Evolutionary conservation across 2,797 vertebrate species (phyloP).

Genomic region (Crocidura indochinensis): DNA sequence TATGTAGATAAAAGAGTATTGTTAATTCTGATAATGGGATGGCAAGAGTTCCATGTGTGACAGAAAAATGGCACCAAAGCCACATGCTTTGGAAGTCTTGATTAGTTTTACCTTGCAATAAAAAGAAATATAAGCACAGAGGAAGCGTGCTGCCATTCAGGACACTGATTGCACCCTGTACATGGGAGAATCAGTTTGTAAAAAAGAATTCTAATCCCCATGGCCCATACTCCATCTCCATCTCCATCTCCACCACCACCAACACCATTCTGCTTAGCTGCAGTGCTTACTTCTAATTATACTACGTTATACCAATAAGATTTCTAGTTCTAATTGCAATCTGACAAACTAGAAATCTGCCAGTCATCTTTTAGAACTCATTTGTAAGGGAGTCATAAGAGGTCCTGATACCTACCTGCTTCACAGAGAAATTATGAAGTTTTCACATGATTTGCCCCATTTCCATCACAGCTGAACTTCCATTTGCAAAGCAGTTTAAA

Average conservation of each 20-base stretch:
- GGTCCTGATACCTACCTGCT: background rate
- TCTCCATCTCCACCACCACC: background rate
- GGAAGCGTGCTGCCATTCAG: background rate
- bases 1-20: slow-evolving; percentile 26
- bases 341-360: too few species aligned
- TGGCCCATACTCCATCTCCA: background rate
- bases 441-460: background rate
- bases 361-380: background rate
- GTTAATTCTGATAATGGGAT: slow-evolving; percentile 49
- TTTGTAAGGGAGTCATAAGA: slow-evolving; percentile 31
- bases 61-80: slow-evolving; percentile 25
- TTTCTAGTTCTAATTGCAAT: background rate
- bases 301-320: background rate
- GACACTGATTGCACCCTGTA: background rate
- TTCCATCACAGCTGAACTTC: slow-evolving; percentile 44
- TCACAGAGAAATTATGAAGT: background rate
- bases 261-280: background rate
- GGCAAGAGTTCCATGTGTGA: background rate
- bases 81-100: background rate
- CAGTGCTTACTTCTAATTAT: background rate
- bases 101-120: slow-evolving; percentile 41
- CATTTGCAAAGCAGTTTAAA: slow-evolving; percentile 33
- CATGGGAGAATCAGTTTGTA: background rate
- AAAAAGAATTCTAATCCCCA: background rate
- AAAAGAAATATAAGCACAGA: slow-evolving; percentile 29